Conservation (phyloP, 2,797 vertebrate species). For the Gallinago solitaria region DNA sequence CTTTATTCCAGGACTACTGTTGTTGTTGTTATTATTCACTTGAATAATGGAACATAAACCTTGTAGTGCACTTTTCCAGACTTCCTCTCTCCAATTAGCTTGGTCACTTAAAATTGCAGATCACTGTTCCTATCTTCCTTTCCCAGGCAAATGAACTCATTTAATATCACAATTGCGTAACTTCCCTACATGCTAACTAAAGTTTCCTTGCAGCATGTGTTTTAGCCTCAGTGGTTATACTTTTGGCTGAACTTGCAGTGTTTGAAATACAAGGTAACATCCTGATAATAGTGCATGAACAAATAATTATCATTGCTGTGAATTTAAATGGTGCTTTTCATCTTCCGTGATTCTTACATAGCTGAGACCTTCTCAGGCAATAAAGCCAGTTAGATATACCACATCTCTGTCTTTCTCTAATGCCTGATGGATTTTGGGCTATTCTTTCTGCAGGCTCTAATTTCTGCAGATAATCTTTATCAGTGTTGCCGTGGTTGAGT, state of each 20-base stretch:
- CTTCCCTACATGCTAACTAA: background rate
- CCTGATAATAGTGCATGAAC: background rate
- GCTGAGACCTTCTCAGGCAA: background rate
- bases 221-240: background rate
- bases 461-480: background rate
- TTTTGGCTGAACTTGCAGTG: background rate
- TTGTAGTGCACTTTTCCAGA: background rate
- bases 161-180: background rate
- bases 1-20: background rate
- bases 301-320: background rate
- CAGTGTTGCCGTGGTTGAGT: background rate
- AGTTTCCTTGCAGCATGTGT: background rate
- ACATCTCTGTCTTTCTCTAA: background rate
- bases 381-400: background rate
- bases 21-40: background rate
- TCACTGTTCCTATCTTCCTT: constrained; percentile 27
- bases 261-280: background rate
- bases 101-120: background rate
- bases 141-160: background rate
- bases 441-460: background rate
- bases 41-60: background rate
- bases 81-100: background rate
- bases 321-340: background rate
- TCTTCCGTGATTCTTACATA: background rate
- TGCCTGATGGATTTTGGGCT: background rate